Evolutionary conservation across 2,888 invertebrate genomes (phyloP).

Genomic region (Bombylius major): DNA sequence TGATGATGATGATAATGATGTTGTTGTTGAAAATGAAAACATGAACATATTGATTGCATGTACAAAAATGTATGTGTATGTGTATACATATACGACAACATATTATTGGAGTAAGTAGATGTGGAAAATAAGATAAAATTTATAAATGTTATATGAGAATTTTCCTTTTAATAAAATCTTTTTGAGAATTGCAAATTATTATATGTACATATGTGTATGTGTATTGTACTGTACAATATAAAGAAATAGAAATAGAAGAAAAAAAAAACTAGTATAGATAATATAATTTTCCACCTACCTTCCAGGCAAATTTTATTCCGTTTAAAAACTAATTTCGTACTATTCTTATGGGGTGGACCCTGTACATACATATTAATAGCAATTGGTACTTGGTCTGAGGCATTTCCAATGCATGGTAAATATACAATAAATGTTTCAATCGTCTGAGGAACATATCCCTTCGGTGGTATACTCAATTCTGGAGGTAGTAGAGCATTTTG

Average conservation of each 20-base stretch:
- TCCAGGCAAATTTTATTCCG: conserved; percentile 79
- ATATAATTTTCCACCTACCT: conserved; percentile 38
- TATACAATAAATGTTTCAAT: conserved; percentile 66
- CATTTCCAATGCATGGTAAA: conserved; percentile 69
- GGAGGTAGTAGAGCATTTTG: conserved; percentile 66
- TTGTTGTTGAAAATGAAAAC: background rate
- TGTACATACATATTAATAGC: conserved; percentile 71
- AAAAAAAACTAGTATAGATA: background rate
- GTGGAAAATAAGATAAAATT: too few relatives aligned
- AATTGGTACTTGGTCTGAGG: conserved; percentile 70
- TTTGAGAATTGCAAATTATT: background rate
- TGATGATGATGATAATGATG: conserved; percentile 7
- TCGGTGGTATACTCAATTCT: conserved; percentile 68
- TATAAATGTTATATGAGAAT: too few relatives aligned
- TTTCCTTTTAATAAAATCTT: too few relatives aligned
- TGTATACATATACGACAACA: background rate
- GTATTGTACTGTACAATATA: background rate
- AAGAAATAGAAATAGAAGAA: too few relatives aligned
- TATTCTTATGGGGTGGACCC: conserved; percentile 56
- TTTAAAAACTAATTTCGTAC: conserved; percentile 61
- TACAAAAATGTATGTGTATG: background rate
- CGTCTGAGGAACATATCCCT: conserved; percentile 64
- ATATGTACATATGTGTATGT: background rate
- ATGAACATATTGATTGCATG: background rate
- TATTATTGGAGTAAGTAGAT: too few relatives aligned